phyloP scores from a whole-genome alignment of 1,140 invertebrate genomes.

The Dreissena rostriformis region DNA sequence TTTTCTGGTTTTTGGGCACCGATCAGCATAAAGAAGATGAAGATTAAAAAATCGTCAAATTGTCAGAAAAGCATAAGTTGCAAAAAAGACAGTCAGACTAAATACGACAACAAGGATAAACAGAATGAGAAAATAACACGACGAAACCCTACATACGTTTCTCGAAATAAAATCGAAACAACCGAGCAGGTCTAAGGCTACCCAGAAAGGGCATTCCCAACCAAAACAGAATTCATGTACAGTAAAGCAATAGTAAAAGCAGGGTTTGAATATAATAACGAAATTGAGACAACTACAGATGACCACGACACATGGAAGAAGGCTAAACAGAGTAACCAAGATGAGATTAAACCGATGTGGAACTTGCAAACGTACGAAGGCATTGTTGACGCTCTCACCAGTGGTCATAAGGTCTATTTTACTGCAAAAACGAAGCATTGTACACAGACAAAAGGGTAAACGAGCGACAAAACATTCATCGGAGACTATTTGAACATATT shows the following conservation, averaged over 20 bases:
- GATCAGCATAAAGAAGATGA: background rate
- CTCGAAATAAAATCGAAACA: too few species aligned
- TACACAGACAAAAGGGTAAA: constrained; percentile 19
- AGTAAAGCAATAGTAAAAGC: constrained; percentile 15
- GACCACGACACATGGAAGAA: background rate
- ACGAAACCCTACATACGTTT: too few species aligned
- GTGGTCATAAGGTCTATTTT: constrained; percentile 59
- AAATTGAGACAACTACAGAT: background rate
- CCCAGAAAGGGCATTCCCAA: background rate
- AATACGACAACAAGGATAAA: background rate
- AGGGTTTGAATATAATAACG: constrained; percentile 6
- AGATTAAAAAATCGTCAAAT: background rate
- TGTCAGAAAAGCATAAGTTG: background rate
- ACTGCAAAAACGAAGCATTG: constrained; percentile 55
- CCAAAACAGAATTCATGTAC: background rate
- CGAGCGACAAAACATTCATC: constrained; percentile 45
- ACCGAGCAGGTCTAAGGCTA: too few species aligned
- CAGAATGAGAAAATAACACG: background rate
- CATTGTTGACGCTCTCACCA: constrained; percentile 53
- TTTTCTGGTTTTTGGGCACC: background rate
- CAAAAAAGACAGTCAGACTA: background rate
- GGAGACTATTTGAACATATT: constrained; percentile 60
- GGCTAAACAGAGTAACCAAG: background rate
- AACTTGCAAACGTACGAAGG: constrained; percentile 49
- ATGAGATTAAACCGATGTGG: constrained; percentile 51